Conservation (phyloP, 2,888 invertebrate genomes). For the Copidosoma aretas region DNA sequence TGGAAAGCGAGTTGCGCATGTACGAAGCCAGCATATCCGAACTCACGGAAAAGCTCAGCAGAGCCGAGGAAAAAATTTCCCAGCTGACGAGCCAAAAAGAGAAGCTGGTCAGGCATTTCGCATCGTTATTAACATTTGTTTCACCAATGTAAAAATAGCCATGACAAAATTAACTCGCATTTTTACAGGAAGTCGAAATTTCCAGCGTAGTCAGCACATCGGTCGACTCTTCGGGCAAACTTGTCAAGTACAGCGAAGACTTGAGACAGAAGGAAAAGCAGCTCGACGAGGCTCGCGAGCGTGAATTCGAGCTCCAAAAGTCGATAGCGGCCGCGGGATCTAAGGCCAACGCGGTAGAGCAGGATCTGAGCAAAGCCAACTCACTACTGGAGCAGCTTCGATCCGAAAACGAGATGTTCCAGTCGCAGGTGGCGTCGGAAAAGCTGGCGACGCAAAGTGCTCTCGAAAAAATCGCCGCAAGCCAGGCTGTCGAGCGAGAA, state of each 20-base stretch:
- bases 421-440: slow-evolving; percentile 44
- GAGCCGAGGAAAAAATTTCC: slow-evolving; percentile 67
- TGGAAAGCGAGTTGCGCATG: slow-evolving; percentile 53
- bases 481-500: slow-evolving; percentile 45
- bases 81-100: slow-evolving; percentile 68
- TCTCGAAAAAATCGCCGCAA: slow-evolving; percentile 36
- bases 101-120: slow-evolving; percentile 60
- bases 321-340: slow-evolving; percentile 45
- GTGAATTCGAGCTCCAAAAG: slow-evolving; percentile 49
- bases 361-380: slow-evolving; percentile 46
- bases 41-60: slow-evolving; percentile 66
- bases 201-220: slow-evolving; percentile 68
- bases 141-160: background rate
- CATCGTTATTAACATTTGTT: background rate
- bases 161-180: background rate
- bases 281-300: slow-evolving; percentile 53
- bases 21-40: slow-evolving; percentile 59
- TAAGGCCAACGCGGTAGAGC: slow-evolving; percentile 44
- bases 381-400: slow-evolving; percentile 43
- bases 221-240: slow-evolving; percentile 66
- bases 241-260: slow-evolving; percentile 60
- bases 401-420: slow-evolving; percentile 45
- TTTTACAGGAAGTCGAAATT: slow-evolving; percentile 66
- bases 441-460: slow-evolving; percentile 44
- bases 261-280: slow-evolving; percentile 58